A percentile compares a stretch with the other conserved stretches of the same genome.
phyloP scores from a whole-genome alignment of 2,113 vertebrate species.

The Dromiciops gliroides region DNA sequence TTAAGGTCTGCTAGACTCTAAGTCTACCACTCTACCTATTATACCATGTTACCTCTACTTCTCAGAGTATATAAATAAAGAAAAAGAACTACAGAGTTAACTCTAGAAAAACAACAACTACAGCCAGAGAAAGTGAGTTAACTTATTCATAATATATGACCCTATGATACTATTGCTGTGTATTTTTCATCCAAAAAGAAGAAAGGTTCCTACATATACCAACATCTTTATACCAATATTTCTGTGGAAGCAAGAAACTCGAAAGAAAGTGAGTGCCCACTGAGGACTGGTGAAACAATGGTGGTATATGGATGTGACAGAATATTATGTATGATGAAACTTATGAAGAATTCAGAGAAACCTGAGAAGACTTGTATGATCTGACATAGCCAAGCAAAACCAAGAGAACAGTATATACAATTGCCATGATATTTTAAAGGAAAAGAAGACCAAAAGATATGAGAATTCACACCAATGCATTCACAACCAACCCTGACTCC shows the following conservation, averaged over 20 bases:
- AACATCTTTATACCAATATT: not conserved
- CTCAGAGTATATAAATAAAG: not conserved
- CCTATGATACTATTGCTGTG: not conserved
- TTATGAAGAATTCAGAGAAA: not conserved
- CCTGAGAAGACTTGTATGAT: not conserved
- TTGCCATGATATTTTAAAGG: not conserved
- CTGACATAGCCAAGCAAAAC: not conserved
- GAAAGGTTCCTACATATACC: too few species aligned
- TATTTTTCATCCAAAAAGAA: not conserved
- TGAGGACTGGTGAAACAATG: not conserved
- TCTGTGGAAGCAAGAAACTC: not conserved
- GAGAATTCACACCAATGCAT: not conserved
- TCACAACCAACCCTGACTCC: not conserved
- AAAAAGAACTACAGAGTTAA: not conserved
- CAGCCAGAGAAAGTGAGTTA: not conserved
- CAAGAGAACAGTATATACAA: not conserved
- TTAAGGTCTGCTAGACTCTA: too few species aligned
- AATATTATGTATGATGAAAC: not conserved
- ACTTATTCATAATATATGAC: not conserved
- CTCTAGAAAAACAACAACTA: not conserved
- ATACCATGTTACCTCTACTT: not conserved
- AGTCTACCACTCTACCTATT: too few species aligned
- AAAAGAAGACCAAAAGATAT: not conserved
- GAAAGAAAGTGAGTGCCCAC: not conserved
- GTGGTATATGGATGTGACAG: not conserved